phyloP scores from a whole-genome alignment of 2,797 vertebrate species.

The Malacoraja senta region DNA sequence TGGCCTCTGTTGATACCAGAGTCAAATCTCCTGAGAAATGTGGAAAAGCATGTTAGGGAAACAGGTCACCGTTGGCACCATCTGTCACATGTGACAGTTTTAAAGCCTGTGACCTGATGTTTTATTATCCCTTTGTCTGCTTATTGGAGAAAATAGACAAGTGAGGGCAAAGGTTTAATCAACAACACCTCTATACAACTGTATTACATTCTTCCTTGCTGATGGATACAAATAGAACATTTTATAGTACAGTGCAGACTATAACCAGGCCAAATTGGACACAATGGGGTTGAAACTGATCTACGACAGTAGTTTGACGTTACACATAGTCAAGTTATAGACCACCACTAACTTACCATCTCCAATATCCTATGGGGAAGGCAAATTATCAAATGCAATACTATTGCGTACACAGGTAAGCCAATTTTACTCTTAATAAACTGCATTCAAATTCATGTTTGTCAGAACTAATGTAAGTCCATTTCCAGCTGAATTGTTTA shows the following conservation, averaged over 20 bases:
- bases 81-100: constrained; percentile 33
- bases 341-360: background rate
- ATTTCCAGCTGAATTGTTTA: background rate
- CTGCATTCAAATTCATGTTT: background rate
- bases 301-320: background rate
- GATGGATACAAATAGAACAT: constrained; percentile 22
- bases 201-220: constrained; percentile 9
- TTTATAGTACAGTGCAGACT: background rate
- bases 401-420: too few species aligned
- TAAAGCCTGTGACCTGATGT: constrained; percentile 36
- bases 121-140: constrained; percentile 36
- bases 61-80: background rate
- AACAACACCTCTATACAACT: background rate
- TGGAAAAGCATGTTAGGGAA: constrained; percentile 26
- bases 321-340: background rate
- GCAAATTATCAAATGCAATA: background rate
- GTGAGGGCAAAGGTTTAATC: constrained; percentile 32
- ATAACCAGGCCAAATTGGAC: background rate
- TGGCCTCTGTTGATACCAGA: constrained; percentile 25
- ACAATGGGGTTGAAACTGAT: background rate
- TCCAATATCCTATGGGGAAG: background rate
- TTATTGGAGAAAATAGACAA: constrained; percentile 31
- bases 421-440: background rate
- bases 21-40: constrained; percentile 20
- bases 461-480: background rate